Base-by-base conservation (phyloP, 2,797 vertebrate genomes). In the Sebastes elongatus region DNA sequence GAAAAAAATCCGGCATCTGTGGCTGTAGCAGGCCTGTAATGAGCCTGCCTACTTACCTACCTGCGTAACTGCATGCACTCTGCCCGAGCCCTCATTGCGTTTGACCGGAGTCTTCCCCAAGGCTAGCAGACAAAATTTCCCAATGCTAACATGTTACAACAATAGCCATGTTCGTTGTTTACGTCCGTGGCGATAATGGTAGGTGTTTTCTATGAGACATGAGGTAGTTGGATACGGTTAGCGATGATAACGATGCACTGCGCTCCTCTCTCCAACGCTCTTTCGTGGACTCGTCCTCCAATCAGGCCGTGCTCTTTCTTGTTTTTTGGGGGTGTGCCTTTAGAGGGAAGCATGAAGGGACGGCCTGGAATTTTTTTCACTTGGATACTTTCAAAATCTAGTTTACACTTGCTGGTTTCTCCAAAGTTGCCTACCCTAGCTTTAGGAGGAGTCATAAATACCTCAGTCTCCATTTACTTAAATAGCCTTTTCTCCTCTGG, bases 401-500 rank as follows among this genome's bases (percentile, higher is more conserved):
- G 32, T 13, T 33, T 33, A 22, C 28, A 13, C 30, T 33, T n/a
- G 20, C 60, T 13, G 18, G 6, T 62, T 61, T 61, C 57, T 30
- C 25, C 16, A 32, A 61, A 61, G 59, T 32, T 32, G 28, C 4
- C 16, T 6, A 32, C 2, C 6, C 10, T 0, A 61, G n/a, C 30
- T 22, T 62, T 35, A 65, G 35, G 22, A 61, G 22, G 76, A 53
- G 66, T 74, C 56, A 75, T 38, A 56, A 72, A 59, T 70, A 66
- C 65, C 55, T 65, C 60, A 52, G 35, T 38, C 2, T 4, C 55
- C 9, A 27, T 65, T 80, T 22, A 55, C 11, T 35, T 0, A 38
- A 38, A 38, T 53, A 28, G 3, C 27, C 16, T 65, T 42, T 25
- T 57, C 6, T 25, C n/a, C 7, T 61, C 46, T 22, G 1, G 10